Evolutionary conservation across 2,888 invertebrate genomes (phyloP).

Genomic region (Phrixothrix hirtus): DNA sequence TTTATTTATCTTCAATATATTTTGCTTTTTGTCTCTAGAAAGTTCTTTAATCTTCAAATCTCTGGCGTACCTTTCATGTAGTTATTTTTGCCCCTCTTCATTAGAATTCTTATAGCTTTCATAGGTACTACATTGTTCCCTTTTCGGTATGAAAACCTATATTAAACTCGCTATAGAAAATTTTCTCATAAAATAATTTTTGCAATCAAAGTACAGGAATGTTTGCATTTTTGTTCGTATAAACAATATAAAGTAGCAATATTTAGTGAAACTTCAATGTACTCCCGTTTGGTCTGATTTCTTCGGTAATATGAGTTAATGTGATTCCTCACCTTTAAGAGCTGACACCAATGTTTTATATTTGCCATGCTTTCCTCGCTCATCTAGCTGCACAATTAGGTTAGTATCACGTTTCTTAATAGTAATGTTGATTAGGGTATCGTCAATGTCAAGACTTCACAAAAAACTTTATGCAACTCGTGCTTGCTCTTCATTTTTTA

Average conservation of each 20-base stretch:
- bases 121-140: neutral
- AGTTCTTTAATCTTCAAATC: neutral
- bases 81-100: neutral
- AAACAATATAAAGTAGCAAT: too few relatives aligned
- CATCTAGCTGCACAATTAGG: too few relatives aligned
- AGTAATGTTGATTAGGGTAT: neutral
- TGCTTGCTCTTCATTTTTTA: neutral
- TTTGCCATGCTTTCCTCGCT: too few relatives aligned
- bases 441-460: neutral
- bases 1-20: too few relatives aligned
- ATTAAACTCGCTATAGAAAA: neutral
- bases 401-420: constrained; percentile 1
- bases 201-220: neutral
- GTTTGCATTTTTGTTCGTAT: neutral
- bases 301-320: too few relatives aligned
- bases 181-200: too few relatives aligned
- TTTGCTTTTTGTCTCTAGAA: too few relatives aligned
- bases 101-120: constrained; percentile 1
- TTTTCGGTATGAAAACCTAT: too few relatives aligned
- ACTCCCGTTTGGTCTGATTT: too few relatives aligned
- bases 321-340: too few relatives aligned
- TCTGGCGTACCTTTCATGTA: neutral
- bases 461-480: neutral
- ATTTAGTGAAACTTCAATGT: too few relatives aligned
- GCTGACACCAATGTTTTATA: too few relatives aligned